phyloP scores from a whole-genome alignment of 2,888 invertebrate genomes.

The Euplexia lucipara region DNA sequence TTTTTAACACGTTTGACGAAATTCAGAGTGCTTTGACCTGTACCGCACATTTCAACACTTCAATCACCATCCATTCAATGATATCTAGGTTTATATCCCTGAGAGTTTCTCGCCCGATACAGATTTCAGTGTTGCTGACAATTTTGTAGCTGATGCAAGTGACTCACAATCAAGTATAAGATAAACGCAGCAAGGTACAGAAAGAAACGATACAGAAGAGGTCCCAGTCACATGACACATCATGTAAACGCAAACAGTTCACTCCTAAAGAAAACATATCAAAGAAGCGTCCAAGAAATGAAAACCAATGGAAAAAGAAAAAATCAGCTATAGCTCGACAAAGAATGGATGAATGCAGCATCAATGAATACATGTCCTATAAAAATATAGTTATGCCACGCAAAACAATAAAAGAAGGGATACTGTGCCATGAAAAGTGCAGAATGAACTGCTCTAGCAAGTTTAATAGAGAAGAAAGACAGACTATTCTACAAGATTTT shows the following conservation, averaged over 20 bases:
- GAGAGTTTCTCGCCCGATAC: constrained; percentile 34
- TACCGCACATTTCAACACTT: constrained; percentile 27
- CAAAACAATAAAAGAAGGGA: constrained; percentile 41
- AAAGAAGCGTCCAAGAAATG: constrained; percentile 43
- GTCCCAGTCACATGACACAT: constrained; percentile 30
- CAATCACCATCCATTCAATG: constrained; percentile 32
- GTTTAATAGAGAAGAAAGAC: constrained; percentile 34
- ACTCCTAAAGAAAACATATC: constrained; percentile 43
- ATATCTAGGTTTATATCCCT: constrained; percentile 32
- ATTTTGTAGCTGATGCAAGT: constrained; percentile 25
- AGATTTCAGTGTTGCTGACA: constrained; percentile 31
- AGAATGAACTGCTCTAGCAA: constrained; percentile 33
- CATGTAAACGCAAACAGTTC: constrained; percentile 32
- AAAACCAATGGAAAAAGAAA: constrained; percentile 46
- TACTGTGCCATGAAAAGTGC: constrained; percentile 39
- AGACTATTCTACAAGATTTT: constrained; percentile 37
- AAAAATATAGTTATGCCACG: constrained; percentile 33
- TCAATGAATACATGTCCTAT: constrained; percentile 39
- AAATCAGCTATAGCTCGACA: constrained; percentile 33
- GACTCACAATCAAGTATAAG: constrained; percentile 27
- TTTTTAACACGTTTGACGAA: constrained; percentile 8
- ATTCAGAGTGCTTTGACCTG: constrained; percentile 25
- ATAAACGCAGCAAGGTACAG: constrained; percentile 23
- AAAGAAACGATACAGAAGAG: constrained; percentile 25
- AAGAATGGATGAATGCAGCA: constrained; percentile 41